These are phyloP conservation scores for Meteorus colon DNA, from an alignment of 2,888 invertebrate genomes.

Conservation along the genomic window DNA sequence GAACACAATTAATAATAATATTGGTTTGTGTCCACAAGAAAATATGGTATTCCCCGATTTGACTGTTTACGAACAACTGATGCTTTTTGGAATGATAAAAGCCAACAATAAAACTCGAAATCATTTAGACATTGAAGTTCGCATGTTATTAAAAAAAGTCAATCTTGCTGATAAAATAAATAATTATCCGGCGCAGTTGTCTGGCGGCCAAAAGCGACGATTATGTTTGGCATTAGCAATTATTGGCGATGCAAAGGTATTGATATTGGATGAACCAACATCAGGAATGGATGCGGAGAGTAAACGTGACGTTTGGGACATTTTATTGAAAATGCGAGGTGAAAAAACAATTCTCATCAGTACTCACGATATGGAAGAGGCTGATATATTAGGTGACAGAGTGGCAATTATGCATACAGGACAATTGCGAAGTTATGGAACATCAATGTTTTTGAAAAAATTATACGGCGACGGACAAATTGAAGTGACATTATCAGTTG, in stretches of 20 bases:
- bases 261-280: constrained; percentile 88
- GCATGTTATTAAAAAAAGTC: constrained; percentile 77
- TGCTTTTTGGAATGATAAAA: constrained; percentile 87
- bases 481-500: constrained; percentile 67
- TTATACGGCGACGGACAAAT: constrained; percentile 73
- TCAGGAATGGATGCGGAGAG: constrained; percentile 95
- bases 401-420: constrained; percentile 90
- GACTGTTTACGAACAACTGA: constrained; percentile 86
- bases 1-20: constrained; percentile 79
- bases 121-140: constrained; percentile 75
- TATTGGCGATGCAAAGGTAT: constrained; percentile 82
- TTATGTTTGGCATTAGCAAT: constrained; percentile 90
- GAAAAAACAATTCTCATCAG: constrained; percentile 88
- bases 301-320: constrained; percentile 90
- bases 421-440: constrained; percentile 84
- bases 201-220: constrained; percentile 95
- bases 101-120: constrained; percentile 72
- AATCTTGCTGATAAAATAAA: constrained; percentile 80
- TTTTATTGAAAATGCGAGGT: constrained; percentile 81
- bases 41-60: constrained; percentile 89
- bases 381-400: constrained; percentile 91
- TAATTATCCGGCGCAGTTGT: constrained; percentile 79
- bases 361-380: constrained; percentile 97
- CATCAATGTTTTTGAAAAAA: constrained; percentile 88
- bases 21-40: constrained; percentile 95